Evolutionary conservation across 2,888 invertebrate genomes (phyloP), one percentile per base, ranked within the genome.

Genomic region (Amaurobius ferox): DNA sequence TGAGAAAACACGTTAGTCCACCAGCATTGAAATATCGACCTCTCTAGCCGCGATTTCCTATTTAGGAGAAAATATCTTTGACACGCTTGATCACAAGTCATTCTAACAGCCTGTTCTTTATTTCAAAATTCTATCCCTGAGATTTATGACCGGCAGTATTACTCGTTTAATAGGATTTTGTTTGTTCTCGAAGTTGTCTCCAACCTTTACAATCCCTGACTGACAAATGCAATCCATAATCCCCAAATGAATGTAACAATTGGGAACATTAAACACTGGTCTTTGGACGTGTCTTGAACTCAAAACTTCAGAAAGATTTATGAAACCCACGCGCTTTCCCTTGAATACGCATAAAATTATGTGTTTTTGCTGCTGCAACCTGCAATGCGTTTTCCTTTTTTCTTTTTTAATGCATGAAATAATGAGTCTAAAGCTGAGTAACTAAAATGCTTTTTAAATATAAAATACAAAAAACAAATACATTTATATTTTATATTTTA

Each of bases 221-320:
- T 67, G 80, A 40, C 73, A 79, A 79, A 64, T 79, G 79, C 71
- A 71, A 64, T 72, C 23, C 44, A 0, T 11, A 23, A 23, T 23
- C 29, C 6, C n/a, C n/a, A 44, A 71, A 70, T 71, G 64, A 66
- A 66, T 67, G 32, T 67, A 66, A 67, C 26, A 30, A 44, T 71
- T 44, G 66, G n/a, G 71, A 64, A 62, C 62, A 48, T n/a, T 35
- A 44, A 61, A 48, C 29, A 29, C 23, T 30, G 26, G 67, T 30
- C 66, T 71, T 72, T 48, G 71, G 73, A 80, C 80, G 39, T 40
- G 39, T 55, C 55, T 55, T 67, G 67, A 73, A 80, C 66, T 72
- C 26, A 44, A 26, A 44, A 48, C 72, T 26, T 11, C 26, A 66
- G 35, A 23, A 72, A 73, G 80, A 80, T 80, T 80, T 73, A 73